These are phyloP conservation scores for Procambarus virginalis DNA, from an alignment of 1,140 invertebrate genomes.

Conservation along the genomic window DNA sequence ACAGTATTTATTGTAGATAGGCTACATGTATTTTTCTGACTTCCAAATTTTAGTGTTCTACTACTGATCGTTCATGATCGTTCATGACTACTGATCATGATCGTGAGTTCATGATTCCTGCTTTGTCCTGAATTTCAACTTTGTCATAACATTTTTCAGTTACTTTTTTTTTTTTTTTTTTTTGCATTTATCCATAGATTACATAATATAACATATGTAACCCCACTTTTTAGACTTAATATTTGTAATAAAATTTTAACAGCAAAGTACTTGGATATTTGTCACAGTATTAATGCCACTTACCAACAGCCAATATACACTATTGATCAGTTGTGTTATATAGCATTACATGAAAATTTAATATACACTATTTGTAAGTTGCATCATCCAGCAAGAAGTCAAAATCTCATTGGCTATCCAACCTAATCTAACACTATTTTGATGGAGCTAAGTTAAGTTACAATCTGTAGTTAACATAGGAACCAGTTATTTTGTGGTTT, in stretches of 20 bases:
- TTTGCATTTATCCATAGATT: not conserved
- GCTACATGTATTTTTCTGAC: no score
- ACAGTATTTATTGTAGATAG: no score
- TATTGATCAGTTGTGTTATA: not conserved
- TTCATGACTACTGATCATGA: no score
- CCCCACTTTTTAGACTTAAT: not conserved
- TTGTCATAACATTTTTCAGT: no score
- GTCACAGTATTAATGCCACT: not conserved
- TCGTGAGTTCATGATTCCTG: no score
- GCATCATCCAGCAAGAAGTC: not conserved
- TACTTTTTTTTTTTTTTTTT: not conserved
- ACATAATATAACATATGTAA: constrained; percentile 2
- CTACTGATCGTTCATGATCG: no score
- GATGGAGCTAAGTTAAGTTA: not conserved
- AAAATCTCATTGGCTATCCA: not conserved
- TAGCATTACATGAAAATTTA: not conserved
- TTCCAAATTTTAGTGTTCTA: no score
- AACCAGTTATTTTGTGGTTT: no score
- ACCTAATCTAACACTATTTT: not conserved
- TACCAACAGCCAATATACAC: not conserved
- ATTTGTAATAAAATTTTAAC: not conserved
- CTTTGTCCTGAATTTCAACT: no score
- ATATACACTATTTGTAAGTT: not conserved
- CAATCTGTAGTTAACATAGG: not conserved
- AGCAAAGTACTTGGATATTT: constrained; percentile 4